Percentiles rank a stretch among this genome's conserved stretches.
These are phyloP conservation scores for Mya arenaria DNA, from an alignment of 1,140 invertebrate genomes.

Conservation along the genomic window DNA sequence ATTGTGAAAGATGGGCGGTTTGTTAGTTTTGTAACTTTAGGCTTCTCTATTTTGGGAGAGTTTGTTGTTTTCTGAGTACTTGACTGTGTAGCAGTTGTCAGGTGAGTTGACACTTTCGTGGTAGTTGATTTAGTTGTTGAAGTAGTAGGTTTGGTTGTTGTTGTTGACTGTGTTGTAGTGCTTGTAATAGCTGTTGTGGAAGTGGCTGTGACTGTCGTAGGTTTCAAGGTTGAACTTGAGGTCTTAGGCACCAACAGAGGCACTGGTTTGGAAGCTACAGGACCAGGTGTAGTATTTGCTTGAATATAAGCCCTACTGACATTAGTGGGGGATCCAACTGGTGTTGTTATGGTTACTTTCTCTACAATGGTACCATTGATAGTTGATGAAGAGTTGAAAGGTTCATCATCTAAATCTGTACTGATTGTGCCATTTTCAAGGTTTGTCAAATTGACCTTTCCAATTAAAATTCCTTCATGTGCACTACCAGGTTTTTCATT, in stretches of 20 bases:
- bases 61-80: slow-evolving; percentile 5
- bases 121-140: slow-evolving; percentile 13
- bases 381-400: neutral
- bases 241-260: neutral
- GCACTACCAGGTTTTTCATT: neutral
- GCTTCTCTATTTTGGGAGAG: too few species aligned
- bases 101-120: slow-evolving; percentile 37
- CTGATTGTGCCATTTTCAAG: too few species aligned
- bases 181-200: slow-evolving; percentile 25
- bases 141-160: slow-evolving; percentile 47
- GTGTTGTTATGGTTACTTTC: neutral
- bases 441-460: too few species aligned
- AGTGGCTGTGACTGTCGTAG: slow-evolving; percentile 25
- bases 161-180: slow-evolving; percentile 10
- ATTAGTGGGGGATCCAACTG: neutral
- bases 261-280: neutral
- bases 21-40: neutral
- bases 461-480: neutral
- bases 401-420: too few species aligned
- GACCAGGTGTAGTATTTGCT: slow-evolving; percentile 9
- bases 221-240: neutral
- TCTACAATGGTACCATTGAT: neutral
- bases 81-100: slow-evolving; percentile 20
- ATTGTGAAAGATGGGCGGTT: neutral
- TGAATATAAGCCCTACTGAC: neutral